Conservation (phyloP, 2,113 vertebrate genomes). For the Athene cunicularia region DNA sequence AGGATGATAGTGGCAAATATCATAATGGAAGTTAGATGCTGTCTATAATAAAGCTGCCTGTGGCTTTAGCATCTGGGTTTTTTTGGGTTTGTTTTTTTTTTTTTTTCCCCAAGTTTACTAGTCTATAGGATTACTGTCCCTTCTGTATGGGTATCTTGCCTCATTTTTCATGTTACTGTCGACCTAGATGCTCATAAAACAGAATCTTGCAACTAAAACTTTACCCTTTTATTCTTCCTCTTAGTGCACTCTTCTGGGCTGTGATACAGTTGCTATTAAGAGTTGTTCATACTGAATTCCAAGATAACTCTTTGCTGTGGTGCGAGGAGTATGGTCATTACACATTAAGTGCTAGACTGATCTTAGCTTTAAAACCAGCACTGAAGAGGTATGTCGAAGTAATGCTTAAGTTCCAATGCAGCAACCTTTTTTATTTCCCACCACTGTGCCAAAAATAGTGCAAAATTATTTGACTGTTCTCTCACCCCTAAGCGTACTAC, state of each 20-base stretch:
- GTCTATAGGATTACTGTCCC: background rate
- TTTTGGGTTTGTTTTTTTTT: too few relatives aligned
- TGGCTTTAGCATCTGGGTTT: background rate
- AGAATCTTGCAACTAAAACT: background rate
- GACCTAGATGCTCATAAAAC: background rate
- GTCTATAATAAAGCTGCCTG: background rate
- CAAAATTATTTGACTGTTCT: background rate
- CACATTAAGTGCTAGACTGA: background rate
- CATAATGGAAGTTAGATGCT: background rate
- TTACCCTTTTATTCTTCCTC: background rate
- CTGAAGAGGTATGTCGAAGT: background rate
- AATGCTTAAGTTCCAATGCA: background rate
- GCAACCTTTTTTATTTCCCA: background rate
- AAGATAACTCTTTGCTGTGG: background rate
- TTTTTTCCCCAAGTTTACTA: background rate
- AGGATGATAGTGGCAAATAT: background rate
- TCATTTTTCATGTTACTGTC: background rate
- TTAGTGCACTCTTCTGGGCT: background rate
- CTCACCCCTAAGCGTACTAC: background rate
- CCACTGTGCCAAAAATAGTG: background rate
- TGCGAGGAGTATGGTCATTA: background rate
- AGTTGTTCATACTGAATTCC: background rate
- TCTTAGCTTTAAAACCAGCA: background rate
- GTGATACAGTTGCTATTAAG: background rate
- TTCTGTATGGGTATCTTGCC: background rate